A percentile compares a stretch with the other conserved stretches of the same genome.
phyloP scores from a whole-genome alignment of 2,888 invertebrate genomes.

The Papilio protenor region DNA sequence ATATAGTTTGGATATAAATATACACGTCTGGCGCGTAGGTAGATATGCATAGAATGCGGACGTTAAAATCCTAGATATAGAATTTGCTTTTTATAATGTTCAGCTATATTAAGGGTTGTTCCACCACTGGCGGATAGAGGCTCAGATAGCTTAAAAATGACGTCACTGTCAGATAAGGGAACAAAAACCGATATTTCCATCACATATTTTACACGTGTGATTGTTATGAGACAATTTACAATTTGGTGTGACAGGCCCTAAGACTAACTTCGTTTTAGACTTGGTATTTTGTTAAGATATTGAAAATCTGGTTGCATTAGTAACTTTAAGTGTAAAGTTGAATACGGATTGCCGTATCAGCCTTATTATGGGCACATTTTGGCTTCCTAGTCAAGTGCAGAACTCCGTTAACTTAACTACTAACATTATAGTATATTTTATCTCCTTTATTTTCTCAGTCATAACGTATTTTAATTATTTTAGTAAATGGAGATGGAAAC shows the following conservation, averaged over 20 bases:
- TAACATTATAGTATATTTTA: neutral
- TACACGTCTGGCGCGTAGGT: neutral
- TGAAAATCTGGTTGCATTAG: neutral
- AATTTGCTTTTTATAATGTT: neutral
- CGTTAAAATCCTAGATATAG: neutral
- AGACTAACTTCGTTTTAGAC: no score
- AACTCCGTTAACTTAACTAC: neutral
- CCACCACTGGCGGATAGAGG: no score
- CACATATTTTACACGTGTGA: no score
- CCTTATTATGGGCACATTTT: neutral
- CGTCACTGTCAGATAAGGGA: no score
- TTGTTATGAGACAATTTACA: no score
- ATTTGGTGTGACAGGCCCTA: no score
- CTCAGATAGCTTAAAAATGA: no score
- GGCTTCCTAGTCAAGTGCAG: neutral
- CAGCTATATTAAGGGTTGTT: neutral
- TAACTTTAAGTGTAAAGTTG: neutral
- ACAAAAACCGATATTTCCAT: no score
- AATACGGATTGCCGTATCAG: neutral
- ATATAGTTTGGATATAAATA: slow-evolving; percentile 6
- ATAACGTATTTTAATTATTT: no score
- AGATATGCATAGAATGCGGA: slow-evolving; percentile 7
- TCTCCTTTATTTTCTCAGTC: neutral
- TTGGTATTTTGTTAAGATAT: neutral
- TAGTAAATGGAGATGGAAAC: neutral